A percentile compares a stretch with the other conserved stretches of the same genome.
Conservation (phyloP, 2,113 vertebrate genomes). For the Scomber japonicus region DNA sequence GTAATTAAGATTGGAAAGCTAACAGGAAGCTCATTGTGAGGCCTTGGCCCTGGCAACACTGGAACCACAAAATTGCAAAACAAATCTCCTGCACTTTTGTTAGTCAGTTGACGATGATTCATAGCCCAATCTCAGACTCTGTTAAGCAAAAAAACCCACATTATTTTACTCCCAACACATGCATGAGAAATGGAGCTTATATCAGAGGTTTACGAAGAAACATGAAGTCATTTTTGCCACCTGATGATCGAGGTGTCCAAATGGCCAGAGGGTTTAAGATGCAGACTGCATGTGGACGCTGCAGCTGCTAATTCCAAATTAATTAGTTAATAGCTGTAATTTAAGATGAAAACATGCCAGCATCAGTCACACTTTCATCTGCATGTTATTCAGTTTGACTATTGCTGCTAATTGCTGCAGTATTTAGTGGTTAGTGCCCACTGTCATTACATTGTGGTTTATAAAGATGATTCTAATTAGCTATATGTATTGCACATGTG, state of each 20-base stretch:
- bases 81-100: conserved; percentile 1
- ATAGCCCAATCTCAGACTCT: background rate
- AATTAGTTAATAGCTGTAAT: background rate
- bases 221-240: too few relatives aligned
- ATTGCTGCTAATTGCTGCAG: background rate
- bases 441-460: too few relatives aligned
- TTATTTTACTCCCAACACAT: too few relatives aligned
- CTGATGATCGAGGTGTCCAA: too few relatives aligned
- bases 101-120: background rate
- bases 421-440: background rate
- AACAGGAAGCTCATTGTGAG: conserved; percentile 50
- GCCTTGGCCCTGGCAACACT: conserved; percentile 24
- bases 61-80: background rate
- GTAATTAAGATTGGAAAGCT: conserved; percentile 63
- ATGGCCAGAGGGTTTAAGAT: too few relatives aligned
- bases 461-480: too few relatives aligned
- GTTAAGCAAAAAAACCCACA: background rate
- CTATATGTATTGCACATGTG: too few relatives aligned
- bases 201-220: too few relatives aligned
- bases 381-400: background rate
- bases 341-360: background rate
- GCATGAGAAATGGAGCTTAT: too few relatives aligned
- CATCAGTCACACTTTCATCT: too few relatives aligned
- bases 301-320: too few relatives aligned
- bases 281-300: too few relatives aligned